Conservation (phyloP, 2,113 vertebrate species). For the Eclectus roratus region DNA sequence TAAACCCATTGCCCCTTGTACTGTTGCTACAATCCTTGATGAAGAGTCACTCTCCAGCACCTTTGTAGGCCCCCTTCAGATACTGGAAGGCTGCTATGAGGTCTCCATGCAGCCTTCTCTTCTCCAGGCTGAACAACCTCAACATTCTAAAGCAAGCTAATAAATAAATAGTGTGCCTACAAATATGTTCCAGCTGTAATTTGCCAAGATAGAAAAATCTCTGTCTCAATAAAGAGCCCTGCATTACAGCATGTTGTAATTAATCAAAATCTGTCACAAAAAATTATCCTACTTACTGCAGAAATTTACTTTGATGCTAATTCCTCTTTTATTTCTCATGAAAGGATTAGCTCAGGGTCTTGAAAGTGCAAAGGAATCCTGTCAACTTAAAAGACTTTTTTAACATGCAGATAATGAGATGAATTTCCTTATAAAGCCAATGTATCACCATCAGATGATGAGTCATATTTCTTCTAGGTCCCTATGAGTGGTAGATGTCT, state of each 20-base stretch:
- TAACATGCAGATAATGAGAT: not conserved
- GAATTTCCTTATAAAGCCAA: not conserved
- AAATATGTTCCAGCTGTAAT: not conserved
- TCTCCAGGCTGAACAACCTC: not conserved
- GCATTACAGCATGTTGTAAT: not conserved
- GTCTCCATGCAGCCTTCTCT: not conserved
- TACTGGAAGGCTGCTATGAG: not conserved
- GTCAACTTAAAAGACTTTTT: not conserved
- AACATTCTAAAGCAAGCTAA: not conserved
- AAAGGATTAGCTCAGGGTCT: constrained; percentile 19
- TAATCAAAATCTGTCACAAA: not conserved
- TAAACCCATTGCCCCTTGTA: not conserved
- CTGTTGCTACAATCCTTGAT: not conserved
- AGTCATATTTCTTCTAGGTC: not conserved
- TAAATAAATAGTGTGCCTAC: not conserved
- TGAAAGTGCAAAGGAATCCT: not conserved
- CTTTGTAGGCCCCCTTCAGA: not conserved
- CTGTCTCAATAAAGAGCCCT: not conserved
- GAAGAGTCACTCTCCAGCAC: not conserved
- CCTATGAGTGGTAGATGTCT: not conserved
- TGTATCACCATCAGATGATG: not conserved
- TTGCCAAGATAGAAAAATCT: not conserved
- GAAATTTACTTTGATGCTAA: constrained; percentile 16
- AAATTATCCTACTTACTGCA: not conserved
- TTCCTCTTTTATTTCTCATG: not conserved